These are phyloP conservation scores for Manduca sexta DNA, from an alignment of 1,140 invertebrate genomes.

Conservation along the genomic window DNA sequence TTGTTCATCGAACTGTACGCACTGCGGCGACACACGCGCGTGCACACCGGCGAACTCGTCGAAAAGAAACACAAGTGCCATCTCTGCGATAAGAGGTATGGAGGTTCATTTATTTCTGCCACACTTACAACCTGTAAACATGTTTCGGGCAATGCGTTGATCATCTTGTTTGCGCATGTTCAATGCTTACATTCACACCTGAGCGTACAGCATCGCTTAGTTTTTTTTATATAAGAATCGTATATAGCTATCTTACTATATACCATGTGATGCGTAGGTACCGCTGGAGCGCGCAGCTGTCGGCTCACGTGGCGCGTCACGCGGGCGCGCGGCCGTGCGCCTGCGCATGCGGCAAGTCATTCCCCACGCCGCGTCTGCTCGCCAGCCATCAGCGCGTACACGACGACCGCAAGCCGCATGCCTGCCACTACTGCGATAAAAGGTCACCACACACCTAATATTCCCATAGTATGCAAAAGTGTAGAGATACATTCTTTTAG, in stretches of 20 bases:
- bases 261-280: conserved; percentile 30
- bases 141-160: no score
- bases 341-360: conserved; percentile 82
- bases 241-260: no score
- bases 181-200: no score
- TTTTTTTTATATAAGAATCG: no score
- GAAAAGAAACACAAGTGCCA: conserved; percentile 43
- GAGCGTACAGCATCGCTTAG: no score
- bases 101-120: neutral
- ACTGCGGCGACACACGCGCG: conserved; percentile 43
- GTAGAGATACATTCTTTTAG: no score
- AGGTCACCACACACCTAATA: conserved; percentile 53
- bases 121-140: neutral
- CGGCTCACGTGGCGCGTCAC: conserved; percentile 74
- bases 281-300: conserved; percentile 36
- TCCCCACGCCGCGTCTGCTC: conserved; percentile 47
- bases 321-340: conserved; percentile 76
- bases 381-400: conserved; percentile 41
- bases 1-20: conserved; percentile 50
- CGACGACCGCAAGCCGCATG: conserved; percentile 58
- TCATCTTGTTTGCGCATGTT: no score
- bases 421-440: conserved; percentile 73
- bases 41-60: conserved; percentile 47
- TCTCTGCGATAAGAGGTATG: conserved; percentile 51
- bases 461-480: no score